These are phyloP conservation scores for Saxidomus purpurata DNA, from an alignment of 1,140 invertebrate genomes.

Conservation along the genomic window DNA sequence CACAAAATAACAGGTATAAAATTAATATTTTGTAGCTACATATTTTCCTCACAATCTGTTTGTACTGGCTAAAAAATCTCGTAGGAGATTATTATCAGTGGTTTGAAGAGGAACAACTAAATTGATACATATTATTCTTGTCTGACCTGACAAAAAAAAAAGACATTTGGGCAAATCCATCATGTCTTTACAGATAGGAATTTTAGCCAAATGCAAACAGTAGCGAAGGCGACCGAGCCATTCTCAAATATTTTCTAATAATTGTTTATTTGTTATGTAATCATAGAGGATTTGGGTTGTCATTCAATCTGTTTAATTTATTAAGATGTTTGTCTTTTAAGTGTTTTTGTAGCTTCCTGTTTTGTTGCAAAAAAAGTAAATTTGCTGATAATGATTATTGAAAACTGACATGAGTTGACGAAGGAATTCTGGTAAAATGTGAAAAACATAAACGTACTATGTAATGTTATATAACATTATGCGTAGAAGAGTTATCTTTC, in stretches of 20 bases:
- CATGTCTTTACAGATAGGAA: not conserved
- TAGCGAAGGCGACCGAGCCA: not conserved
- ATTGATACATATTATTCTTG: not conserved
- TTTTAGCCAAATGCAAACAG: not conserved
- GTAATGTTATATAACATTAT: no score
- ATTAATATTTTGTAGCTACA: no score
- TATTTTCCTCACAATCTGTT: no score
- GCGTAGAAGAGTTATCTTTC: no score
- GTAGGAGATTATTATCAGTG: not conserved
- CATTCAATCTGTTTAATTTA: not conserved
- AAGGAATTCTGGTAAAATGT: no score
- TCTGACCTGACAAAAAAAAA: not conserved
- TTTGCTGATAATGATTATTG: no score
- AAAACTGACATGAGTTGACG: no score
- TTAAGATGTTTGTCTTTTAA: slow-evolving; percentile 3
- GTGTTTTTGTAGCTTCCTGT: not conserved
- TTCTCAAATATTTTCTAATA: not conserved
- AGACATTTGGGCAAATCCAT: not conserved
- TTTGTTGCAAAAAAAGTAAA: no score
- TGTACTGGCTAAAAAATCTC: no score
- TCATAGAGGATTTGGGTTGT: not conserved
- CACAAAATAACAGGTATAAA: no score
- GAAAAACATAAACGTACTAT: no score
- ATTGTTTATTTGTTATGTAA: slow-evolving; percentile 5
- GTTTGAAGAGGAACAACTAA: not conserved